Evolutionary conservation across 2,888 invertebrate genomes (phyloP).

Genomic region (Caenorhabditis sp.): DNA sequence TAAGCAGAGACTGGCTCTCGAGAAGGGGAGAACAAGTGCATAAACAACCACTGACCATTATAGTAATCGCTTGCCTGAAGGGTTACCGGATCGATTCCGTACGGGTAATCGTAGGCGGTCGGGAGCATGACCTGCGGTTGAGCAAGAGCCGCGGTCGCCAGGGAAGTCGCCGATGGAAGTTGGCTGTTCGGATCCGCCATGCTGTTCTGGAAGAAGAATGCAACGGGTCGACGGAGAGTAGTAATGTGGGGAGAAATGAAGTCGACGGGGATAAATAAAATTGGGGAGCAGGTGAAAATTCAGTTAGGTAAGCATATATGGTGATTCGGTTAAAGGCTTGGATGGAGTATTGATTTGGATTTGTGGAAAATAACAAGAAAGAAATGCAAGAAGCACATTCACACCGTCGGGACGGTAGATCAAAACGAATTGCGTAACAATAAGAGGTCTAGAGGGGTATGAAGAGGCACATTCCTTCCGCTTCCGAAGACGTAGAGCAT

Average conservation of each 20-base stretch:
- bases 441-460: not conserved
- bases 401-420: not conserved
- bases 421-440: slow-evolving; percentile 6
- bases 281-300: slow-evolving; percentile 46
- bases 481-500: not conserved
- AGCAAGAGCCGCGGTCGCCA: slow-evolving; percentile 12
- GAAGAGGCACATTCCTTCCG: slow-evolving; percentile 1
- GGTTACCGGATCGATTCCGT: slow-evolving; percentile 28
- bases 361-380: not conserved
- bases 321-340: slow-evolving; percentile 25
- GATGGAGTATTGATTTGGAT: not conserved
- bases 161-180: slow-evolving; percentile 19
- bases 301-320: slow-evolving; percentile 24
- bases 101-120: slow-evolving; percentile 34
- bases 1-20: not conserved
- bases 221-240: not conserved
- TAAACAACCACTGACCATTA: slow-evolving; percentile 38
- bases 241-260: slow-evolving; percentile 2
- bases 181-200: slow-evolving; percentile 51
- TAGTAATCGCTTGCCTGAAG: slow-evolving; percentile 49
- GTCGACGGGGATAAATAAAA: slow-evolving; percentile 1
- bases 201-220: not conserved
- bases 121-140: slow-evolving; percentile 18
- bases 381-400: not conserved
- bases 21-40: not conserved